A percentile compares a stretch with the other conserved stretches of the same genome.
phyloP scores from a whole-genome alignment of 2,888 invertebrate genomes.

The Melinopterus prodromus region DNA sequence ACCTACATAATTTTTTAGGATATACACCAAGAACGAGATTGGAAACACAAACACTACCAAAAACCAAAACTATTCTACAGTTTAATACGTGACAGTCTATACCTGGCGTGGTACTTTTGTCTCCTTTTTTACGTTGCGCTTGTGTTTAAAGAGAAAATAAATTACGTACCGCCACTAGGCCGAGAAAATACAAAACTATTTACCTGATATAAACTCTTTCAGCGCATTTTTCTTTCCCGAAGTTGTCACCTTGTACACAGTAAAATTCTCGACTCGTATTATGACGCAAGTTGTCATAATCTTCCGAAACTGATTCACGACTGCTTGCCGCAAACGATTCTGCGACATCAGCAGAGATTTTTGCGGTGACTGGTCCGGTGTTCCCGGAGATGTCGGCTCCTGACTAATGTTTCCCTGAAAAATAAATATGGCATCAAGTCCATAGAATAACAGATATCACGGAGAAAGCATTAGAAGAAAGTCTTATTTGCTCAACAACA shows the following conservation, averaged over 20 bases:
- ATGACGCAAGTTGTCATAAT: conserved; percentile 93
- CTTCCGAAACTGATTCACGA: conserved; percentile 80
- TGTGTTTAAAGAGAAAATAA: conserved; percentile 48
- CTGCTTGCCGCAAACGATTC: conserved; percentile 70
- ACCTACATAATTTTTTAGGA: too few species aligned
- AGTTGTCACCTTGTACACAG: conserved; percentile 84
- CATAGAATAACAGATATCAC: too few species aligned
- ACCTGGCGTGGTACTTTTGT: conserved; percentile 41
- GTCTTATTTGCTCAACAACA: too few species aligned
- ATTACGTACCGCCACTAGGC: neutral
- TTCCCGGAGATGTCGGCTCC: conserved; percentile 22
- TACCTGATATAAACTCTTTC: conserved; percentile 84
- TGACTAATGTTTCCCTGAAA: conserved; percentile 30
- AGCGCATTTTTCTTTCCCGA: conserved; percentile 75
- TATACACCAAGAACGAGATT: neutral
- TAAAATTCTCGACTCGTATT: conserved; percentile 90
- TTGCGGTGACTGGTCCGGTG: conserved; percentile 28
- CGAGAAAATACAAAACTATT: conserved; percentile 38
- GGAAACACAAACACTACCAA: neutral
- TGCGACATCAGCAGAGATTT: conserved; percentile 42
- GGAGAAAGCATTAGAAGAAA: too few species aligned
- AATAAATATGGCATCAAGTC: neutral
- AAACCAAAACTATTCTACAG: conserved; percentile 8
- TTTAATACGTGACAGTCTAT: conserved; percentile 18
- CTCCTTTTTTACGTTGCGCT: conserved; percentile 68